Conservation (phyloP, 1,140 invertebrate genomes). For the Lepidostoma basale region DNA sequence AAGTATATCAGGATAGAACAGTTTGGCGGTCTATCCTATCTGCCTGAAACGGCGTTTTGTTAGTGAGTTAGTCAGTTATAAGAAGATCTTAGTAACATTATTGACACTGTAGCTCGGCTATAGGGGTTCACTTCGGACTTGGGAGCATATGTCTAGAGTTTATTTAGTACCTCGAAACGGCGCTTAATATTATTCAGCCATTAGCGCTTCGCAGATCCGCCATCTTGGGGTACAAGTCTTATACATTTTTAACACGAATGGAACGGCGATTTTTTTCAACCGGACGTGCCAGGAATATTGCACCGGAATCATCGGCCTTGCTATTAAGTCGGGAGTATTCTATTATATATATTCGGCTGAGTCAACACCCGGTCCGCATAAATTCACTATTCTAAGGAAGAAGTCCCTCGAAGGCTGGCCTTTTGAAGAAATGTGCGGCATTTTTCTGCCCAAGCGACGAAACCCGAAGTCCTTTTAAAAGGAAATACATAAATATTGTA, state of each 20-base stretch:
- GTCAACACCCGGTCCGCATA: constrained; percentile 42
- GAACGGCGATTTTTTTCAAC: neutral
- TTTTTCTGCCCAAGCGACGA: neutral
- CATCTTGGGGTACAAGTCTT: neutral
- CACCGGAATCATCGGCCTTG: constrained; percentile 39
- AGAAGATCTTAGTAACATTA: too few species aligned
- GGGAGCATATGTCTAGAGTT: too few species aligned
- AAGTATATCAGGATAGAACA: too few species aligned
- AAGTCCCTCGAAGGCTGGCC: neutral
- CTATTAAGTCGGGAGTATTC: constrained; percentile 45
- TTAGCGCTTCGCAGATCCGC: too few species aligned
- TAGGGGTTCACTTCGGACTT: too few species aligned
- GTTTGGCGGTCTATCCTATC: too few species aligned
- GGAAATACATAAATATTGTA: constrained; percentile 38
- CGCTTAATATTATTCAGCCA: too few species aligned
- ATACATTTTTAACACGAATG: constrained; percentile 12
- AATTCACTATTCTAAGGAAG: constrained; percentile 28
- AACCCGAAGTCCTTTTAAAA: constrained; percentile 24
- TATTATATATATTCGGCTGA: constrained; percentile 45
- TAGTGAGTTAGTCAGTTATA: too few species aligned
- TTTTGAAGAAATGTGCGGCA: constrained; percentile 13
- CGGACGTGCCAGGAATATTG: constrained; percentile 38
- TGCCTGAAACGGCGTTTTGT: too few species aligned
- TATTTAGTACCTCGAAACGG: too few species aligned
- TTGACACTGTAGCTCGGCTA: too few species aligned